Evolutionary conservation across 2,888 invertebrate species (phyloP).

Genomic region (Nomada fucata): DNA sequence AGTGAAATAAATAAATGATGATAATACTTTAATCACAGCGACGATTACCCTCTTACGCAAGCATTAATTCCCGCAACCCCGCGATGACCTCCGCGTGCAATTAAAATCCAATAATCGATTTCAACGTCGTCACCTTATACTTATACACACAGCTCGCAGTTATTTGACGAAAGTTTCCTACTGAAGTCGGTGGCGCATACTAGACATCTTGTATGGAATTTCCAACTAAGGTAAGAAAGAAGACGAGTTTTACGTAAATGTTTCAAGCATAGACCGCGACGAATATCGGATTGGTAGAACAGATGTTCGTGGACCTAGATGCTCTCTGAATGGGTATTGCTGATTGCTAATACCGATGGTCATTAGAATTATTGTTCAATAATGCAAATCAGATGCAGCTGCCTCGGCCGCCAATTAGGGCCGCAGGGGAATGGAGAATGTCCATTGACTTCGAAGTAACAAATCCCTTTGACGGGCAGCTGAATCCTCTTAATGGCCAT

Average conservation of each 20-base stretch:
- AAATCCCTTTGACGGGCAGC: slow-evolving; percentile 52
- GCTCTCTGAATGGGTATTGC: background rate
- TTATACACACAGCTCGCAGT: no score
- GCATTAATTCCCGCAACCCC: background rate
- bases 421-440: slow-evolving; percentile 4
- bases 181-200: no score
- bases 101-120: no score
- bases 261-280: background rate
- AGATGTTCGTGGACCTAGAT: background rate
- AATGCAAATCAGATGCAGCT: slow-evolving; percentile 28
- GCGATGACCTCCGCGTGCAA: no score
- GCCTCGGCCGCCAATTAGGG: slow-evolving; percentile 27
- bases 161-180: no score
- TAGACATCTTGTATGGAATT: no score
- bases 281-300: background rate
- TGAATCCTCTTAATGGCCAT: slow-evolving; percentile 58
- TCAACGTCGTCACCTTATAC: no score
- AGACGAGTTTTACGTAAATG: background rate
- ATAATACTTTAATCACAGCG: slow-evolving; percentile 69
- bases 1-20: slow-evolving; percentile 81
- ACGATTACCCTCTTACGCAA: no score
- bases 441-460: slow-evolving; percentile 32
- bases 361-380: slow-evolving; percentile 27
- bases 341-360: background rate
- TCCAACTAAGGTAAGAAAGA: no score